Evolutionary conservation across 2,888 invertebrate genomes (phyloP), one percentile per base, ranked within the genome.

Genomic region (Mongoloraphidia duomilia): DNA sequence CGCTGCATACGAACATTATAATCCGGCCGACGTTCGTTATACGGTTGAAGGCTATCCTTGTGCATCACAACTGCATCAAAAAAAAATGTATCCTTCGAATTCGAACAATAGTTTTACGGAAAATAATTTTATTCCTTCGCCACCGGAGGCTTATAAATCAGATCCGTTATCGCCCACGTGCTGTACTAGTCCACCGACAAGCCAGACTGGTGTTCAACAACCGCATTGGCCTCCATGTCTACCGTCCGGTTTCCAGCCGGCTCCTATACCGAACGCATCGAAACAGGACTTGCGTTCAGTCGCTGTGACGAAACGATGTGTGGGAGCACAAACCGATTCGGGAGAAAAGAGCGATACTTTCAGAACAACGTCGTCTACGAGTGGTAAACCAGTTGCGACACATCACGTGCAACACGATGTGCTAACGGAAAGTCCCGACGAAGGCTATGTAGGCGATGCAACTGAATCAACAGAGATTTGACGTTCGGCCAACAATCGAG

Each of bases 391-490:
- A 10, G 39, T 38, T 41, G 43, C 26, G 35, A 26, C 43, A 36
- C 55, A 53, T 53, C 55, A 53, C 49, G 51, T 54, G 52, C 39
- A 48, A 47, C 53, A 49, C 26, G 61, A 63, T 44, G 70, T 70
- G n/a, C 57, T 74, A 58, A 82, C 84, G 13, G 88, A 88, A 61
- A 88, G 87, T 66, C 87, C 88, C 37, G 89, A 89, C 63, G 89
- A 89, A 67, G 89, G 88, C 13, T 89, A 89, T 65, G 89, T 86
- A 48, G 89, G 88, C 38, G 89, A 88, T 57, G 74, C 69, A 34
- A 72, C 69, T 45, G 77, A 77, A 61, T 77, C 79, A 52, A 76
- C 79, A 60, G 82, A 82, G 62, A 82, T 81, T 69, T 82, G 80
- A 81, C 80, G 73, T 62, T 69, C 71, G 58, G 26, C 26, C 26